A percentile compares a stretch with the other conserved stretches of the same genome.
Evolutionary conservation across 2,797 vertebrate species (phyloP).

Genomic region (Erpetoichthys calabaricus): DNA sequence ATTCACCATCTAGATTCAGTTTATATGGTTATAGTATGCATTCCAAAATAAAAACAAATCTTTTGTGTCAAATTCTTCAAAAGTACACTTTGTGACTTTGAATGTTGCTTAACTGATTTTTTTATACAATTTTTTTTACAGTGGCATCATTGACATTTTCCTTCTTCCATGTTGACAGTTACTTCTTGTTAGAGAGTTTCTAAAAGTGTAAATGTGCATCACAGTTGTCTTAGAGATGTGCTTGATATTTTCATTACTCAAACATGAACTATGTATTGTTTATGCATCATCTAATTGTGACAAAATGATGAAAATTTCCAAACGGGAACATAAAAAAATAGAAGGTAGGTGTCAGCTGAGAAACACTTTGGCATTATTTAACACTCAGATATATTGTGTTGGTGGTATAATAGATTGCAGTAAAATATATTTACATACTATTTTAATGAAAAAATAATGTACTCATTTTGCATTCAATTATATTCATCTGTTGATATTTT

Average conservation of each 20-base stretch:
- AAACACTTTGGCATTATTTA: slow-evolving; percentile 9
- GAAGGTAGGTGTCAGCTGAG: slow-evolving; percentile 1
- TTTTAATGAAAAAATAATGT: slow-evolving; percentile 9
- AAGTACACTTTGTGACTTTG: background rate
- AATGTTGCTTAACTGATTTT: background rate
- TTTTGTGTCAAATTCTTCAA: background rate
- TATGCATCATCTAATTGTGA: slow-evolving; percentile 18
- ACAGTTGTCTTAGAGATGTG: slow-evolving; percentile 33
- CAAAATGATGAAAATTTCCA: slow-evolving; percentile 12
- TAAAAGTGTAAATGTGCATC: slow-evolving; percentile 43
- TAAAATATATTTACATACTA: slow-evolving; percentile 9
- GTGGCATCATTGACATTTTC: slow-evolving; percentile 59
- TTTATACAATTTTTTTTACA: background rate
- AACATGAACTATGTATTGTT: slow-evolving; percentile 22
- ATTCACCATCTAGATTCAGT: too few relatives aligned
- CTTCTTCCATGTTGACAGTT: slow-evolving; percentile 55
- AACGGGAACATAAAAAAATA: slow-evolving; percentile 10
- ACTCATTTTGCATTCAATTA: slow-evolving; percentile 5
- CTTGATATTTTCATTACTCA: slow-evolving; percentile 49
- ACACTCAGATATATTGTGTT: slow-evolving; percentile 5
- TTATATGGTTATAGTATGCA: too few relatives aligned
- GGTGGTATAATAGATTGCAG: slow-evolving; percentile 7
- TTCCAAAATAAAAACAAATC: too few relatives aligned
- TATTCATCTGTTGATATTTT: slow-evolving; percentile 4
- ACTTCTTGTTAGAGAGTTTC: slow-evolving; percentile 48